Evolutionary conservation across 2,888 invertebrate genomes (phyloP).

Genomic region (Bimastos eiseni): DNA sequence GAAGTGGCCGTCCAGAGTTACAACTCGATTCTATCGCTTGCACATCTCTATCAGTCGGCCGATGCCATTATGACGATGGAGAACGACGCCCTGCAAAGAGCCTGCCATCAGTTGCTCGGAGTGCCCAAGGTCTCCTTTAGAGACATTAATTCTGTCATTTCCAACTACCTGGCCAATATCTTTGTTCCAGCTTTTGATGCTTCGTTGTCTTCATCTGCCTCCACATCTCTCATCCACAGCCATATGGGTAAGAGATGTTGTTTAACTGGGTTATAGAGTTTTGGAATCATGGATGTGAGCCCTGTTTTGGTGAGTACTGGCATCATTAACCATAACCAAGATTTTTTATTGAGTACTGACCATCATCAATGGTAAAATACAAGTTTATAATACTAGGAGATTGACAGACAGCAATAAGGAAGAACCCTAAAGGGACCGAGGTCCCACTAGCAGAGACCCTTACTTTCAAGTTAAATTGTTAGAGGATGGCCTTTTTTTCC

Average conservation of each 20-base stretch:
- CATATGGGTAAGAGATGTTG: conserved; percentile 28
- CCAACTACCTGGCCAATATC: conserved; percentile 55
- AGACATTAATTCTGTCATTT: conserved; percentile 58
- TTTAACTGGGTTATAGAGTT: too few species aligned
- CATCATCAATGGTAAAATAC: too few species aligned
- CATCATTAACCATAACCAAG: too few species aligned
- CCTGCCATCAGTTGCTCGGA: conserved; percentile 56
- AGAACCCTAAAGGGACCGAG: too few species aligned
- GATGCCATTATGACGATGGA: conserved; percentile 61
- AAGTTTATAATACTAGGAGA: too few species aligned
- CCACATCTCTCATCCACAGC: conserved; percentile 8
- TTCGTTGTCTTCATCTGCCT: not conserved
- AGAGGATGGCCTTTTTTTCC: too few species aligned
- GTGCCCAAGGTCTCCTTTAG: conserved; percentile 56
- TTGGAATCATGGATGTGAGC: too few species aligned
- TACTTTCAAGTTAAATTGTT: too few species aligned
- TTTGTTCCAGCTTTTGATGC: conserved; percentile 42
- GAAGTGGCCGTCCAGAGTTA: conserved; percentile 64
- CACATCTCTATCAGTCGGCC: conserved; percentile 58
- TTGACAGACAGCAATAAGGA: too few species aligned
- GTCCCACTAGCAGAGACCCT: too few species aligned
- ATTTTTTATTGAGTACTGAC: too few species aligned
- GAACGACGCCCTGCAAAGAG: conserved; percentile 61
- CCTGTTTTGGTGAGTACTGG: too few species aligned
- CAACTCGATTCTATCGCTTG: conserved; percentile 61